Conservation (phyloP, 2,888 invertebrate genomes). For the Protophormia terraenovae region DNA sequence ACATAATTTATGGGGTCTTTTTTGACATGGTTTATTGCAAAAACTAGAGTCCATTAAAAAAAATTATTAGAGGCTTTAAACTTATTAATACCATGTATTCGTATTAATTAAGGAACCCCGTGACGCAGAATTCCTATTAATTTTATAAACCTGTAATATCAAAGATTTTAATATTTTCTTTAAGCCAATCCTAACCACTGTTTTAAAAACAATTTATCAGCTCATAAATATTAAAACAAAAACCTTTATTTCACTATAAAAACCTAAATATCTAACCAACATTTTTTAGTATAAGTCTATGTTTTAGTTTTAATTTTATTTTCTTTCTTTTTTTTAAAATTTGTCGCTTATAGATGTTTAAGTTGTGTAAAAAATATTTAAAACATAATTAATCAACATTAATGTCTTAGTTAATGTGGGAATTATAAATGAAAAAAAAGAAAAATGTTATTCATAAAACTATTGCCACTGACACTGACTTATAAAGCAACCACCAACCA, state of each 20-base stretch:
- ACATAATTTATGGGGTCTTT: too few relatives aligned
- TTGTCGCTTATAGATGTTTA: conserved; percentile 38
- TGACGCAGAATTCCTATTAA: too few relatives aligned
- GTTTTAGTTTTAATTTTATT: too few relatives aligned
- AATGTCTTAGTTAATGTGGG: conserved; percentile 67
- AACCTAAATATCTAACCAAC: too few relatives aligned
- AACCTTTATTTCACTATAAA: not conserved
- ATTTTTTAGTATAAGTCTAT: conserved; percentile 5
- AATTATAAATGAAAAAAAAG: conserved; percentile 51
- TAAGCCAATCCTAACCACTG: conserved; percentile 1
- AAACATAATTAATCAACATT: conserved; percentile 64
- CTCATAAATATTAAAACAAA: conserved; percentile 24
- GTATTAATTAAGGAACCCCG: too few relatives aligned
- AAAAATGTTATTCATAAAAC: conserved; percentile 33
- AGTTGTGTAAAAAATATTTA: conserved; percentile 59
- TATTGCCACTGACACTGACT: conserved; percentile 43
- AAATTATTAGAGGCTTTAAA: too few relatives aligned
- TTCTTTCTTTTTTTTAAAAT: not conserved
- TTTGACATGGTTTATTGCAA: too few relatives aligned
- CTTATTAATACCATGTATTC: too few relatives aligned
- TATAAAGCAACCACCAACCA: not conserved
- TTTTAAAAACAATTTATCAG: not conserved
- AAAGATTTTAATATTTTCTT: too few relatives aligned
- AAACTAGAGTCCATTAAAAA: too few relatives aligned
- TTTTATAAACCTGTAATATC: too few relatives aligned